These are phyloP conservation scores for Heliocidaris erythrogramma DNA, from an alignment of 35 echinoderm and acorn worm genomes.

Conservation along the genomic window DNA sequence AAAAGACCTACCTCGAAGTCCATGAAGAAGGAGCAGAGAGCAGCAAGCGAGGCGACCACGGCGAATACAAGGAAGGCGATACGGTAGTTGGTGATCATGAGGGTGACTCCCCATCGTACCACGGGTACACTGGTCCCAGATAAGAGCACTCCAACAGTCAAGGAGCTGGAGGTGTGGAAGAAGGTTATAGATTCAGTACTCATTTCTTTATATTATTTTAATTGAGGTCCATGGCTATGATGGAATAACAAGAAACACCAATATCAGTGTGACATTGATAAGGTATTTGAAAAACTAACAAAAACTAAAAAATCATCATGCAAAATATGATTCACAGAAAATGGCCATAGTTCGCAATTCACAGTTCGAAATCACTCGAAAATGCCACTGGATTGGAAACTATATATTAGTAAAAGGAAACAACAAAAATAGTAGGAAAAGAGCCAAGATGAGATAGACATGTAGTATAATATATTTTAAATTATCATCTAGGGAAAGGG, in stretches of 20 bases:
- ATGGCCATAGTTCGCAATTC: too few species aligned
- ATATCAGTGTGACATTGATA: not conserved
- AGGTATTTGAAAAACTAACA: not conserved
- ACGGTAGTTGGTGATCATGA: slow-evolving; percentile 59
- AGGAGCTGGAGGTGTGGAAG: slow-evolving; percentile 38
- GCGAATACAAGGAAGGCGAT: slow-evolving; percentile 64
- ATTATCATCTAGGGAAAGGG: too few species aligned
- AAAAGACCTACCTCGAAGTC: slow-evolving; percentile 40
- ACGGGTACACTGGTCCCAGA: not conserved
- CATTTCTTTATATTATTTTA: not conserved
- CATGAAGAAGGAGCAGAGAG: slow-evolving; percentile 64
- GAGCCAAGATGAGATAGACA: too few species aligned
- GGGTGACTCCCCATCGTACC: slow-evolving; percentile 48
- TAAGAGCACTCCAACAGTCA: slow-evolving; percentile 52
- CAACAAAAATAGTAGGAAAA: too few species aligned
- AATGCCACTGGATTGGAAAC: too few species aligned
- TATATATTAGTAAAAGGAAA: too few species aligned
- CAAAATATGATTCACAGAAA: too few species aligned
- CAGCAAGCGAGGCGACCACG: slow-evolving; percentile 40
- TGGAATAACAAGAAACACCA: not conserved
- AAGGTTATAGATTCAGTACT: not conserved
- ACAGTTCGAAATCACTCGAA: too few species aligned
- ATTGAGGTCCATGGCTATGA: too few species aligned
- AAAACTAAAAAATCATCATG: too few species aligned
- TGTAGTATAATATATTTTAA: too few species aligned